Percentiles rank a stretch among this genome's conserved stretches.
Conservation (phyloP, 2,888 invertebrate genomes). For the Caenorhabditis angaria region DNA sequence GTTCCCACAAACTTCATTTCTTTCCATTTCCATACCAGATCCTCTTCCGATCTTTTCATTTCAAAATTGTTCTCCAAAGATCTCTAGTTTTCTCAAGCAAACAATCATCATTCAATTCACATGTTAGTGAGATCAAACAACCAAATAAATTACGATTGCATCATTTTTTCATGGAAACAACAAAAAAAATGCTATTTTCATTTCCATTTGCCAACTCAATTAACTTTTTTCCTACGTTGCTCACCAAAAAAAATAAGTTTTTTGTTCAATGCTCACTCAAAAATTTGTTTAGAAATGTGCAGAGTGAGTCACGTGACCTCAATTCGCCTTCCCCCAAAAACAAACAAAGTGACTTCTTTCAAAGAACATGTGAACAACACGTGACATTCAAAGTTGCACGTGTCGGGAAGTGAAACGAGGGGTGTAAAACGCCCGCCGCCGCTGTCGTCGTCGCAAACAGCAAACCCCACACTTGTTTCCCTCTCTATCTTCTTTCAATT, state of each 20-base stretch:
- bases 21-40: no score
- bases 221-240: no score
- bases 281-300: neutral
- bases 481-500: neutral
- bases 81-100: no score
- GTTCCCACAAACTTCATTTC: no score
- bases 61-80: no score
- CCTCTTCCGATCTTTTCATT: no score
- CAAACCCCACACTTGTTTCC: neutral
- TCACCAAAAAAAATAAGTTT: neutral
- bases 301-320: neutral
- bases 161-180: no score
- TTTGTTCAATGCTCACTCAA: neutral
- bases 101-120: no score
- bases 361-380: constrained; percentile 34
- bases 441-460: constrained; percentile 26
- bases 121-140: no score
- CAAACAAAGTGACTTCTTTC: neutral
- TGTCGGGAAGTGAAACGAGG: constrained; percentile 12
- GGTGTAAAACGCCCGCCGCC: constrained; percentile 21
- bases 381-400: constrained; percentile 20
- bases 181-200: no score
- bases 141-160: no score
- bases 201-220: no score
- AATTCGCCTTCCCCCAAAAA: neutral